These are phyloP conservation scores for Diadromus collaris DNA, from an alignment of 2,888 invertebrate genomes.

Conservation along the genomic window DNA sequence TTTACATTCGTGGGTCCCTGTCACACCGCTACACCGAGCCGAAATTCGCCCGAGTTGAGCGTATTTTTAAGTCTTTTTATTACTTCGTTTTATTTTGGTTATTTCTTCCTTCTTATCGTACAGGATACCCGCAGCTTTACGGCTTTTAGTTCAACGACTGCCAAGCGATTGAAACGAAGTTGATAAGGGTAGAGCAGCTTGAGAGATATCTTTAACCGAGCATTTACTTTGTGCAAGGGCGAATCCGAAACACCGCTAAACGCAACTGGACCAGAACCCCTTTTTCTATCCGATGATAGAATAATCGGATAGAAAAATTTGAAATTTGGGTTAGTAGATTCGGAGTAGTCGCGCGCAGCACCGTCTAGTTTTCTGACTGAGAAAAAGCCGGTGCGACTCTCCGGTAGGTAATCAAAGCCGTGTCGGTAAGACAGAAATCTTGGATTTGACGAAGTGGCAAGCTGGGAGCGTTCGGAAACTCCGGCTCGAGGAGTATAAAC, in stretches of 20 bases:
- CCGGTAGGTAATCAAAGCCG: slow-evolving; percentile 18
- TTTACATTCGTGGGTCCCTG: slow-evolving; percentile 49
- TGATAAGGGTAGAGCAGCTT: slow-evolving; percentile 55
- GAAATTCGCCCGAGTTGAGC: slow-evolving; percentile 14
- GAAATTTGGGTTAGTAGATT: not conserved
- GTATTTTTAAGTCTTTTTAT: slow-evolving; percentile 17
- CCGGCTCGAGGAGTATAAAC: slow-evolving; percentile 30
- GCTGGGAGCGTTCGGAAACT: not conserved
- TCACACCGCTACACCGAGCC: not conserved
- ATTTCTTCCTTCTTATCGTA: slow-evolving; percentile 5
- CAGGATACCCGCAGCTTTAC: slow-evolving; percentile 44
- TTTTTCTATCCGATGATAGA: not conserved
- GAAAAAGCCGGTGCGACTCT: not conserved
- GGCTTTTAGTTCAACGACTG: slow-evolving; percentile 54
- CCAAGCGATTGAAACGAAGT: slow-evolving; percentile 42
- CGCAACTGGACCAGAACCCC: not conserved
- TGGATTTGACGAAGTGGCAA: not conserved
- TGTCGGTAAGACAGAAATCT: slow-evolving; percentile 52
- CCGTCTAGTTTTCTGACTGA: slow-evolving; percentile 11
- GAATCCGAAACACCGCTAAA: too few relatives aligned
- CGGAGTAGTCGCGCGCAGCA: not conserved
- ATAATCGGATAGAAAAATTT: not conserved
- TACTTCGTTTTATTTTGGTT: not conserved
- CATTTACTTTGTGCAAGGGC: slow-evolving; percentile 34
- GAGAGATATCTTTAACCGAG: slow-evolving; percentile 8